These are phyloP conservation scores for Fregetta grallaria DNA, from an alignment of 2,113 vertebrate species.

Conservation along the genomic window DNA sequence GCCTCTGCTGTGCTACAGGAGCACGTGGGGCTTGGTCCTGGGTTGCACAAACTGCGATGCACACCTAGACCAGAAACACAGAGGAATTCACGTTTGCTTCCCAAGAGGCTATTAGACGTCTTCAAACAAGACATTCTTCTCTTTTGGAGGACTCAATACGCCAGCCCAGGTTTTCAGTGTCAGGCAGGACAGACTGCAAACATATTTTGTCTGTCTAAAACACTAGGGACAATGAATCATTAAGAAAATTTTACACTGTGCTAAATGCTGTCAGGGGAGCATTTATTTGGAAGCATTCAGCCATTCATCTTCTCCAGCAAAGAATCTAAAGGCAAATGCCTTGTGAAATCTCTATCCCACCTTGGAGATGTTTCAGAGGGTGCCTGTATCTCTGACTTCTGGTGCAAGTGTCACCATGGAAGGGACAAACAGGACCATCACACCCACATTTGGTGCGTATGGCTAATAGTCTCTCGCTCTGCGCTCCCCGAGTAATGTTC, in stretches of 20 bases:
- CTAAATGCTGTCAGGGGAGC: neutral
- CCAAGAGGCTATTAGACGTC: neutral
- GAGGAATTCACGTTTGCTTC: neutral
- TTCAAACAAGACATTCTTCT: neutral
- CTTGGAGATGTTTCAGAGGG: neutral
- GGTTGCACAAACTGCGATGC: neutral
- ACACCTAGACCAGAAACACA: neutral
- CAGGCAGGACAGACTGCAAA: neutral
- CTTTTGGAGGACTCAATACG: neutral
- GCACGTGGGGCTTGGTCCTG: fast-evolving
- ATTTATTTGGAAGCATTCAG: neutral
- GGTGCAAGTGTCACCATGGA: neutral
- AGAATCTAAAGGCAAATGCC: neutral
- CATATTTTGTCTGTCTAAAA: neutral
- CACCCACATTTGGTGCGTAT: neutral
- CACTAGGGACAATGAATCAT: neutral
- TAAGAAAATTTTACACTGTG: neutral
- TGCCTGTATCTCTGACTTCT: neutral
- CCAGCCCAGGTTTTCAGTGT: neutral
- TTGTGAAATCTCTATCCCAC: neutral
- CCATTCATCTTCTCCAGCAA: neutral
- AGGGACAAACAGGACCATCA: neutral
- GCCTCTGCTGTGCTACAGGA: neutral
- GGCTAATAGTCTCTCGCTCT: too few species aligned
- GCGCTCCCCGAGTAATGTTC: neutral